These are phyloP conservation scores for Noturus placidus DNA, from an alignment of 2,113 vertebrate genomes.

Conservation along the genomic window DNA sequence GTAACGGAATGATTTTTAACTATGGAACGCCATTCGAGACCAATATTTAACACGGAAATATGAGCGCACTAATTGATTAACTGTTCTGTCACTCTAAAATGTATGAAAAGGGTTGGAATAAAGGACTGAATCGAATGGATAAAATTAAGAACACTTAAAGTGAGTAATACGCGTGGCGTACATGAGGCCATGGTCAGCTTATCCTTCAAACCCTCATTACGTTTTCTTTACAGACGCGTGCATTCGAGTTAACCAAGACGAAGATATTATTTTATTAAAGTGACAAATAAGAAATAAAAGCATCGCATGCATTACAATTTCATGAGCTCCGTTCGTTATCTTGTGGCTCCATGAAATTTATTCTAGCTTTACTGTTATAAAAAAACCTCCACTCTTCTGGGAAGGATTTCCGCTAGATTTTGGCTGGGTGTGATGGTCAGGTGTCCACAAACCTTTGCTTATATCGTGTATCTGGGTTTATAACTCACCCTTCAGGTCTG, in stretches of 20 bases:
- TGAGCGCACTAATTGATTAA: neutral
- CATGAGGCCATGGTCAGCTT: neutral
- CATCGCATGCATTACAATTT: neutral
- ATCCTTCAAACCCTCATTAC: neutral
- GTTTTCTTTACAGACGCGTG: neutral
- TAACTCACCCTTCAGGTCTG: constrained; percentile 85
- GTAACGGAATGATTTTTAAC: neutral
- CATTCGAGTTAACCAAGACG: neutral
- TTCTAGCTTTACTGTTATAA: neutral
- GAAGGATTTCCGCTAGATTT: too few relatives aligned
- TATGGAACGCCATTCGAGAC: too few relatives aligned
- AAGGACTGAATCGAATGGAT: neutral
- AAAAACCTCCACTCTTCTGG: neutral
- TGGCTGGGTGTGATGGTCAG: neutral
- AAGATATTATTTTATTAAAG: neutral
- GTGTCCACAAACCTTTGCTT: neutral
- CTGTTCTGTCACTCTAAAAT: neutral
- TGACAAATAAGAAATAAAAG: neutral
- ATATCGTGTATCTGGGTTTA: neutral
- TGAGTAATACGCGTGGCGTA: neutral
- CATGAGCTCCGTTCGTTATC: neutral
- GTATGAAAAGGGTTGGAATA: neutral
- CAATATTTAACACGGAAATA: too few relatives aligned
- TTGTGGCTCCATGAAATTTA: too few relatives aligned
- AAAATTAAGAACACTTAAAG: neutral